phyloP scores from a whole-genome alignment of 2,797 vertebrate species.

The Helicolenus hilgendorfi region DNA sequence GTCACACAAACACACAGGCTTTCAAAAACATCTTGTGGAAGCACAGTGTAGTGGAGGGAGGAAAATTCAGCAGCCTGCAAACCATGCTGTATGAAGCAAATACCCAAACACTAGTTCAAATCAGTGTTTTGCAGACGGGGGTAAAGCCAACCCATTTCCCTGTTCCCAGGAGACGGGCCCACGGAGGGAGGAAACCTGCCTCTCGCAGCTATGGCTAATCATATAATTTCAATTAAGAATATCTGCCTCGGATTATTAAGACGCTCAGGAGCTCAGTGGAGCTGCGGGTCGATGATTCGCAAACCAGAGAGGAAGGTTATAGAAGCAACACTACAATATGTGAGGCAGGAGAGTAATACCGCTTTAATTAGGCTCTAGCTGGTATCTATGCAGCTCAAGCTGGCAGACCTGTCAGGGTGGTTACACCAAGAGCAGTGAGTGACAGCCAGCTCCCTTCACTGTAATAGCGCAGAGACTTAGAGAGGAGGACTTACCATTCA shows the following conservation, averaged over 20 bases:
- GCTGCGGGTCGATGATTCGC: constrained; percentile 35
- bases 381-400: constrained; percentile 40
- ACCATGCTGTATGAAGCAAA: constrained; percentile 30
- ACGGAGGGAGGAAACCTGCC: constrained; percentile 34
- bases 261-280: constrained; percentile 43
- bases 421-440: constrained; percentile 29
- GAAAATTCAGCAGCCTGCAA: constrained; percentile 28
- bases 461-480: not conserved
- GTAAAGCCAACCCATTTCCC: constrained; percentile 42
- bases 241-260: constrained; percentile 45
- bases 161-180: constrained; percentile 24
- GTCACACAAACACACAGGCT: not conserved
- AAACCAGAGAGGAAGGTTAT: constrained; percentile 40
- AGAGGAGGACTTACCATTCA: constrained; percentile 14
- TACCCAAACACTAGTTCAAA: constrained; percentile 30
- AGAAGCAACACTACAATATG: constrained; percentile 34
- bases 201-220: constrained; percentile 58
- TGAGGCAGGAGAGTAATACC: constrained; percentile 38
- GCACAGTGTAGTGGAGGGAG: constrained; percentile 7
- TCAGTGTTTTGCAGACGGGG: constrained; percentile 31
- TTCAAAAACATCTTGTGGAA: not conserved
- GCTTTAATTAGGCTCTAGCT: constrained; percentile 64
- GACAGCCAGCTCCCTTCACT: constrained; percentile 30
- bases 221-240: constrained; percentile 75
- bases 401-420: constrained; percentile 38